Percentiles rank a stretch among this genome's conserved stretches.
Evolutionary conservation across 2,888 invertebrate species (phyloP).

Genomic region (Drosophila monieri): DNA sequence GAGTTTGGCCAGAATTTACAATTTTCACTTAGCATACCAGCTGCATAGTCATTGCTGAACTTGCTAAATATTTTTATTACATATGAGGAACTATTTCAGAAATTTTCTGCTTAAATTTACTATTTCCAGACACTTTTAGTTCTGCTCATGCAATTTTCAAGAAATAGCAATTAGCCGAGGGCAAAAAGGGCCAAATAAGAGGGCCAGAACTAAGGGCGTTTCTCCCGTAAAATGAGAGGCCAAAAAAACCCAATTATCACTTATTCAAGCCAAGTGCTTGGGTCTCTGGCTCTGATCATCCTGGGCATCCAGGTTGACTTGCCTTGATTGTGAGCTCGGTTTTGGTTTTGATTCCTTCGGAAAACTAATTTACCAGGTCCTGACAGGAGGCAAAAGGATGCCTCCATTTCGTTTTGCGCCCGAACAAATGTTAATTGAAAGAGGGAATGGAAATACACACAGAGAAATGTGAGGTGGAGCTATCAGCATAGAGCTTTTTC

Average conservation of each 20-base stretch:
- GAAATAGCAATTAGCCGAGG: conserved; percentile 35
- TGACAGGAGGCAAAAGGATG: conserved; percentile 8
- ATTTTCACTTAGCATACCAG: conserved; percentile 11
- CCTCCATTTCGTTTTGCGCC: conserved; percentile 39
- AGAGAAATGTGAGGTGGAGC: background rate
- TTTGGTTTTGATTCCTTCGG: conserved; percentile 36
- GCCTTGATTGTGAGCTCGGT: conserved; percentile 18
- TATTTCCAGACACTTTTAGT: conserved; percentile 8
- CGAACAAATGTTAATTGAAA: conserved; percentile 70
- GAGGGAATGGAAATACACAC: conserved; percentile 8
- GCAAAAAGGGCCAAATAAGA: conserved; percentile 8
- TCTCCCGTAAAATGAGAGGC: conserved; percentile 45
- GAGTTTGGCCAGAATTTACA: conserved; percentile 5
- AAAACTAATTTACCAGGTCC: conserved; percentile 36
- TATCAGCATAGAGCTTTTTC: background rate
- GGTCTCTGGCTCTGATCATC: conserved; percentile 13
- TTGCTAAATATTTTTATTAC: conserved; percentile 24
- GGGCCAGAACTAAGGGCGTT: conserved; percentile 16
- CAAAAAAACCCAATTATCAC: conserved; percentile 68
- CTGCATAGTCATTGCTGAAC: conserved; percentile 1
- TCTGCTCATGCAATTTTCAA: conserved; percentile 19
- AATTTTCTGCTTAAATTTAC: conserved; percentile 9
- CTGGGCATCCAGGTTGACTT: conserved; percentile 1
- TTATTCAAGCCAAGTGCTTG: conserved; percentile 51
- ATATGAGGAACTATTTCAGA: conserved; percentile 11